These are phyloP conservation scores for Eidolon helvum DNA, from an alignment of 2,113 vertebrate genomes.

Conservation along the genomic window DNA sequence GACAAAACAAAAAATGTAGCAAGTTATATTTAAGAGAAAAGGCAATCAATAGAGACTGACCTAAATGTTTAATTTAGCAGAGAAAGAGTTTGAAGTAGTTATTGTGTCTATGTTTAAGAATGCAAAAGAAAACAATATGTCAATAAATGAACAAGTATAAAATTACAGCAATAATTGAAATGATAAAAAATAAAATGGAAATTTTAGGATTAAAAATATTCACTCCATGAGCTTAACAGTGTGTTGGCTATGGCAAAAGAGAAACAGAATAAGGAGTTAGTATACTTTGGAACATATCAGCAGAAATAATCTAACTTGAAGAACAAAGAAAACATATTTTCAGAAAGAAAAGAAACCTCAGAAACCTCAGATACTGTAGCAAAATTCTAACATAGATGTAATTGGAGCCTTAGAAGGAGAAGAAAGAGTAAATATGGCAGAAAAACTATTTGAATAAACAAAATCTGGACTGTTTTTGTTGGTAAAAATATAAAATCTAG, in stretches of 20 bases:
- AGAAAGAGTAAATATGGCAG: background rate
- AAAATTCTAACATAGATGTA: background rate
- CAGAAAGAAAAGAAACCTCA: background rate
- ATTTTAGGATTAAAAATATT: background rate
- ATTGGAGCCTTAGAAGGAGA: background rate
- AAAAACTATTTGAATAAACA: background rate
- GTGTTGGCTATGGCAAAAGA: background rate
- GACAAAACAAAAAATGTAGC: background rate
- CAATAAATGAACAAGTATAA: background rate
- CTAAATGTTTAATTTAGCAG: background rate
- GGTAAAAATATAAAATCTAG: background rate
- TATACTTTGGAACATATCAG: background rate
- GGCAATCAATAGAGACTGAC: background rate
- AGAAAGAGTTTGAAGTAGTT: background rate
- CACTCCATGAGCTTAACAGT: background rate
- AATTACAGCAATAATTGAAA: background rate
- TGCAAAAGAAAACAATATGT: background rate
- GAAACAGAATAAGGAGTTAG: background rate
- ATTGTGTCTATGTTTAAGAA: background rate
- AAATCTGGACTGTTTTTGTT: background rate
- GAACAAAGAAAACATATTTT: constrained; percentile 8
- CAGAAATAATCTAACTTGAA: background rate
- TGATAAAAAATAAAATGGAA: background rate
- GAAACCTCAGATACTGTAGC: background rate
- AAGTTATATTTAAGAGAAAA: background rate